Base-by-base conservation (phyloP, 2,113 vertebrate genomes). In the Dinomys branickii region DNA sequence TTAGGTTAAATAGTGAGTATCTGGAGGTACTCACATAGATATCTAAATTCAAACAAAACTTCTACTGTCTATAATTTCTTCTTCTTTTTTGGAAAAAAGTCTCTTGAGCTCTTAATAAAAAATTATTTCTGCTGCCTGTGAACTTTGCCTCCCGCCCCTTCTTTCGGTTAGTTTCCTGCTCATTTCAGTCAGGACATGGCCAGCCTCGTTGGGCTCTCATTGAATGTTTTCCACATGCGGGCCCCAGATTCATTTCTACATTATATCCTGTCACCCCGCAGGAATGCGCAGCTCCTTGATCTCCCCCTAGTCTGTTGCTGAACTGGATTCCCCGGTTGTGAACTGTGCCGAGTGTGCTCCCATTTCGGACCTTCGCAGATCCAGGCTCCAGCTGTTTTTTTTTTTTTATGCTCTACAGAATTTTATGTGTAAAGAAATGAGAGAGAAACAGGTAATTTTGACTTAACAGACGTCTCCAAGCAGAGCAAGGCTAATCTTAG, bases 371-470 rank as follows among this genome's bases (percentile, higher is more conserved):
- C n/a, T 87, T 87, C 84, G 61, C 24, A 80, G 58, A 87, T 77
- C 30, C 77, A 33, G 58, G 38, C 38, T 63, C 41, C 83, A 52
- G 20, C 13, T 26, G 22, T 73, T 8, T 3, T 38, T n/a, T 69
- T 73, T 44, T 73, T 73, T 44, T 73, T 26, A 28, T 2, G 19
- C 50, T 83, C 26, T n/a, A 33, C 24, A 59, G 47, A 24, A 4
- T 92, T 95, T 92, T 75, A 67, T 56, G 44, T 78, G 41, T 89
- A 91, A 90, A 80, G 17, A 61, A 63, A 47, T 54, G 35, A 95
- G 44, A 90, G 82, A 82, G n/a, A 94, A 54, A 75, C 73, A 20
- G 82, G 20, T 85, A 80, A 85, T 83, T 95, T 78, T 86, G 73
- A 94, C 26, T 85, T n/a, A 81, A 73, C 54, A 82, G 71, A 75